A percentile compares a stretch with the other conserved stretches of the same genome.
These are phyloP conservation scores for Drosophila paulistorum DNA, from an alignment of 1,140 invertebrate genomes.

Conservation along the genomic window DNA sequence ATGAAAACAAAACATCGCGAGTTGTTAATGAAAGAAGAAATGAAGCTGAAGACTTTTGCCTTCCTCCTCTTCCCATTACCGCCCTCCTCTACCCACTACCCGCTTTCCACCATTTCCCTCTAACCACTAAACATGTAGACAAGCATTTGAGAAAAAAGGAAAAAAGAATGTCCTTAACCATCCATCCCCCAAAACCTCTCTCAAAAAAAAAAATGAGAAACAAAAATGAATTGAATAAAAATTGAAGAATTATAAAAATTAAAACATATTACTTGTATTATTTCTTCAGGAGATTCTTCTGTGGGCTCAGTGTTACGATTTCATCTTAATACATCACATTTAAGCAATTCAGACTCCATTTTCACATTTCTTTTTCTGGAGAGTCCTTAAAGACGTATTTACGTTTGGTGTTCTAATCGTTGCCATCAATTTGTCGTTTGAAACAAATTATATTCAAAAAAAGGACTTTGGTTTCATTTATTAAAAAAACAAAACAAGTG, in stretches of 20 bases:
- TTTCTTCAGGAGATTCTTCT: neutral
- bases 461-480: constrained; percentile 42
- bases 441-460: constrained; percentile 15
- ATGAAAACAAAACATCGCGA: neutral
- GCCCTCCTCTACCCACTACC: neutral
- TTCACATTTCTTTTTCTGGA: no score
- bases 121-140: constrained; percentile 7
- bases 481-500: constrained; percentile 43
- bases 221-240: constrained; percentile 43
- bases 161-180: neutral
- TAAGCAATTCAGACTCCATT: no score
- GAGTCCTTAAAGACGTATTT: no score
- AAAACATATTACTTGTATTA: constrained; percentile 16
- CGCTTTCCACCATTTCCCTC: neutral
- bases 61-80: neutral
- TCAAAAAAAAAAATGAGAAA: constrained; percentile 25
- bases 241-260: constrained; percentile 44
- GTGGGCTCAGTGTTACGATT: no score
- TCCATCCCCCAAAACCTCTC: neutral
- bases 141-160: neutral
- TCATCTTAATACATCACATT: no score
- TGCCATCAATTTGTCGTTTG: no score
- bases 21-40: constrained; percentile 8
- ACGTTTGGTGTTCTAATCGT: no score
- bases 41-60: constrained; percentile 5